These are phyloP conservation scores for Quadriops clusia DNA, from an alignment of 2,888 invertebrate species.

Conservation along the genomic window DNA sequence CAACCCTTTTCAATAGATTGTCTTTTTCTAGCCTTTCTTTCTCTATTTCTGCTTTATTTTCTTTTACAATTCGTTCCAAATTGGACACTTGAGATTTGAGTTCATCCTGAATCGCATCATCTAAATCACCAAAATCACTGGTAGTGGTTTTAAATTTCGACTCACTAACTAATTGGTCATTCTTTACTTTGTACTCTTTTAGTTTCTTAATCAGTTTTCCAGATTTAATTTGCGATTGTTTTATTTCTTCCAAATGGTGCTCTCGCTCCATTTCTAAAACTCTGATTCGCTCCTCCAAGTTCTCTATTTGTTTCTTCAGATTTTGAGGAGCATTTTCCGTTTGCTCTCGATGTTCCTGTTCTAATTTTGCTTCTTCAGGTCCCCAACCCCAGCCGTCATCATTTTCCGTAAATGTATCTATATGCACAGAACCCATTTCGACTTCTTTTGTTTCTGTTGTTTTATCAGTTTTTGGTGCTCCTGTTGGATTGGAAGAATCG, in stretches of 20 bases:
- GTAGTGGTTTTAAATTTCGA: constrained; percentile 19
- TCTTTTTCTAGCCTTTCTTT: constrained; percentile 58
- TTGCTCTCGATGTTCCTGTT: constrained; percentile 36
- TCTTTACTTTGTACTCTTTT: constrained; percentile 65
- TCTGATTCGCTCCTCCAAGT: constrained; percentile 45
- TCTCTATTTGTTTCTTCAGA: constrained; percentile 22
- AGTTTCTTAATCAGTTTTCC: constrained; percentile 72
- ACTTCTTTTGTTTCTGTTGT: constrained; percentile 12
- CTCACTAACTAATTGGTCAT: constrained; percentile 48
- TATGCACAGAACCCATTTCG: too few relatives aligned
- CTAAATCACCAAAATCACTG: constrained; percentile 49
- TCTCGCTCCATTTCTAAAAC: constrained; percentile 47
- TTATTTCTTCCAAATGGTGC: constrained; percentile 48
- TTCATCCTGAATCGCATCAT: constrained; percentile 71
- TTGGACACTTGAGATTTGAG: constrained; percentile 53
- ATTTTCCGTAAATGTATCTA: constrained; percentile 32
- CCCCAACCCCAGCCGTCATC: constrained; percentile 54
- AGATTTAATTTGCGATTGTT: constrained; percentile 55
- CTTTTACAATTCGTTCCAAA: constrained; percentile 53
- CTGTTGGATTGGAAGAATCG: too few relatives aligned
- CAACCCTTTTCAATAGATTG: constrained; percentile 54
- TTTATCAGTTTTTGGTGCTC: constrained; percentile 10
- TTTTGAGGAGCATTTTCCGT: constrained; percentile 21
- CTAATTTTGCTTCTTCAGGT: constrained; percentile 41
- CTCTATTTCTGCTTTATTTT: constrained; percentile 44